Evolutionary conservation across 2,797 vertebrate species (phyloP).

Genomic region (Enteromius radiatus): DNA sequence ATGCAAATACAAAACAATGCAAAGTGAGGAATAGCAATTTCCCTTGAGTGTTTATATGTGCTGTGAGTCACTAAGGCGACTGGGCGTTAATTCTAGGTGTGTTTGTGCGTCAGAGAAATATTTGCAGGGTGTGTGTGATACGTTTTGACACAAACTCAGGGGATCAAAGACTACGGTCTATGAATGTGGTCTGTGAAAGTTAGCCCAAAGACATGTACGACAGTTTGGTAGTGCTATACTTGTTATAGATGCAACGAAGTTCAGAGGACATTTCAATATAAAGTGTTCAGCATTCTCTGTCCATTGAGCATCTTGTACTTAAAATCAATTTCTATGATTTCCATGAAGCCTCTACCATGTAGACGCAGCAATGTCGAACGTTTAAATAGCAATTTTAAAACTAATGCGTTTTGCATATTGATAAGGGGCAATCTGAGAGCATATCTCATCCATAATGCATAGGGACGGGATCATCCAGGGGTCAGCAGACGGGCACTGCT

Average conservation of each 20-base stretch:
- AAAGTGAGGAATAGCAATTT: constrained; percentile 60
- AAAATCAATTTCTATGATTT: constrained; percentile 65
- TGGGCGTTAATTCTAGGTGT: constrained; percentile 64
- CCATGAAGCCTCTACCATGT: constrained; percentile 68
- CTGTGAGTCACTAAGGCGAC: constrained; percentile 70
- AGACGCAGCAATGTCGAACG: constrained; percentile 76
- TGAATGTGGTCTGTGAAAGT: neutral
- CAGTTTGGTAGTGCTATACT: neutral
- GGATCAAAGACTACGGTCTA: constrained; percentile 46
- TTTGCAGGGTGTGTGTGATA: constrained; percentile 56
- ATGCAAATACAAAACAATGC: constrained; percentile 63
- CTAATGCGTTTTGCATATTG: constrained; percentile 91
- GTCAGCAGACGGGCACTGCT: constrained; percentile 89
- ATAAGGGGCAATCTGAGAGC: constrained; percentile 85
- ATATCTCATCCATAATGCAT: constrained; percentile 95
- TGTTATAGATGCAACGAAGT: neutral
- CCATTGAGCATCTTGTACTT: constrained; percentile 31
- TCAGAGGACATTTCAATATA: neutral
- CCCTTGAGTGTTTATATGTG: constrained; percentile 65
- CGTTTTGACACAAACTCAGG: constrained; percentile 40
- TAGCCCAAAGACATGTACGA: neutral
- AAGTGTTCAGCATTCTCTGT: constrained; percentile 25
- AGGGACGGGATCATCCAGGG: constrained; percentile 86
- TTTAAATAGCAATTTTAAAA: constrained; percentile 90
- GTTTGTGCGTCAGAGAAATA: constrained; percentile 59